Conservation (phyloP, 1,140 invertebrate genomes). For the Anadara kagoshimensis region DNA sequence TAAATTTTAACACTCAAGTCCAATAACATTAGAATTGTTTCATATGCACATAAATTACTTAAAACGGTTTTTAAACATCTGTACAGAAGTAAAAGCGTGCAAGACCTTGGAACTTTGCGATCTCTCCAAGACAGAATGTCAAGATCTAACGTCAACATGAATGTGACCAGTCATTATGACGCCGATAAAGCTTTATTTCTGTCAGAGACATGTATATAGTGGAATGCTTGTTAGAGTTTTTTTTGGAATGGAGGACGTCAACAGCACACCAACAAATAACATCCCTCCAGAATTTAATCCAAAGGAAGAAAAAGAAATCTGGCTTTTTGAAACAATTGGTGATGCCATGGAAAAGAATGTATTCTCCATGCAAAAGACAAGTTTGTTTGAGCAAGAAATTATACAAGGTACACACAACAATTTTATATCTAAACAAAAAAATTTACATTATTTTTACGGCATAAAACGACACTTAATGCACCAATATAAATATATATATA, state of each 20-base stretch:
- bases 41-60: constrained; percentile 40
- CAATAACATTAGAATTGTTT: constrained; percentile 51
- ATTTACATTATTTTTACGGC: too few species aligned
- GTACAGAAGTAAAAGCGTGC: constrained; percentile 19
- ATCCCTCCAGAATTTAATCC: constrained; percentile 3
- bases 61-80: constrained; percentile 26
- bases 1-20: constrained; percentile 25
- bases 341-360: not conserved
- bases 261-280: constrained; percentile 2
- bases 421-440: too few species aligned
- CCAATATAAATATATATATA: too few species aligned
- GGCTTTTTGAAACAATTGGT: not conserved
- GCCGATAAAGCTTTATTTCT: constrained; percentile 36
- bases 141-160: constrained; percentile 33
- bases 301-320: not conserved
- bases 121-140: constrained; percentile 11
- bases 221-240: constrained; percentile 7
- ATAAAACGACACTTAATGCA: too few species aligned
- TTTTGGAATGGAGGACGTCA: constrained; percentile 7
- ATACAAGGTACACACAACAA: too few species aligned
- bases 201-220: constrained; percentile 30
- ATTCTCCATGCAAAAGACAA: not conserved
- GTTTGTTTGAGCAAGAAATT: too few species aligned
- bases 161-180: constrained; percentile 38
- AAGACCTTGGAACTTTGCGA: constrained; percentile 28